phyloP scores from a whole-genome alignment of 1,140 invertebrate genomes.

The Eubasilissa regina region DNA sequence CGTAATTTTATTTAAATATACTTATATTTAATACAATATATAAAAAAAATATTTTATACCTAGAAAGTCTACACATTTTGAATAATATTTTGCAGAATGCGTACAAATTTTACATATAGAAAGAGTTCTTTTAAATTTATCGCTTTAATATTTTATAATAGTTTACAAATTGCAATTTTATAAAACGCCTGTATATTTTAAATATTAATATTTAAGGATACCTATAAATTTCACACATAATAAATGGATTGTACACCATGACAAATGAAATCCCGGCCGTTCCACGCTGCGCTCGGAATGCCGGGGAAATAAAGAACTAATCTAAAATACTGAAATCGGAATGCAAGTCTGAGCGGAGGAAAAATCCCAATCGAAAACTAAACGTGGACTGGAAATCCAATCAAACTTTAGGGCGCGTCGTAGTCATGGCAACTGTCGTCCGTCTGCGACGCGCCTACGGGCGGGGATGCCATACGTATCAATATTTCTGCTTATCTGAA shows the following conservation, averaged over 20 bases:
- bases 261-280: not conserved
- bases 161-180: no score
- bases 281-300: not conserved
- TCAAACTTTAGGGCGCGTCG: conserved; percentile 56
- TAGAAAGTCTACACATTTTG: no score
- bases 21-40: no score
- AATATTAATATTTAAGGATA: no score
- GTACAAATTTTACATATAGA: no score
- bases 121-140: no score
- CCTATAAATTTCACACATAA: no score
- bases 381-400: conserved; percentile 59
- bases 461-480: conserved; percentile 3
- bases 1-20: no score
- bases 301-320: conserved; percentile 28
- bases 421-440: conserved; percentile 53
- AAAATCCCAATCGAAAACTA: conserved; percentile 59
- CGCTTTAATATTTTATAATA: no score
- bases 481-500: conserved; percentile 44
- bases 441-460: conserved; percentile 26
- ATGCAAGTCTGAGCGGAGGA: conserved; percentile 55
- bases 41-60: no score
- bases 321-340: conserved; percentile 50
- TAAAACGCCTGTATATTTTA: no score
- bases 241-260: not conserved
- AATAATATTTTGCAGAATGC: no score